Evolutionary conservation across 2,888 invertebrate genomes (phyloP).

Genomic region (Meta bourneti): DNA sequence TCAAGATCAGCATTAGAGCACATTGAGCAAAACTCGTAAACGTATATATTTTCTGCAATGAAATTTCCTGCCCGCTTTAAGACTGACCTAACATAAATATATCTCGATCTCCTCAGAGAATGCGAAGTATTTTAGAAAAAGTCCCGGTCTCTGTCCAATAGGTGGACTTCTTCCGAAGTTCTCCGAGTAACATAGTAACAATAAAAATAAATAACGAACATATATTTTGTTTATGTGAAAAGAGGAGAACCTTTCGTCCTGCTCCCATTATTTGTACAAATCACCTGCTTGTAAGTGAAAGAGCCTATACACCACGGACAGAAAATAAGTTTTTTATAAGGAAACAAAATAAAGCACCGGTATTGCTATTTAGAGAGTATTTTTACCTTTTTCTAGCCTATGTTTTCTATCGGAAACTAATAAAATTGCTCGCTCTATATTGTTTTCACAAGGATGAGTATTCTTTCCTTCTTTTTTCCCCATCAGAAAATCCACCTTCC

Average conservation of each 20-base stretch:
- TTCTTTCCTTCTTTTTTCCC: background rate
- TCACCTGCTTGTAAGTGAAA: slow-evolving; percentile 31
- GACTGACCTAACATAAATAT: too few relatives aligned
- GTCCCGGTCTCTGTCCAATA: too few relatives aligned
- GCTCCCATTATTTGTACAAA: slow-evolving; percentile 30
- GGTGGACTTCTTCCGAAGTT: too few relatives aligned
- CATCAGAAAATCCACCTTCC: background rate
- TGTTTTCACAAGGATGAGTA: slow-evolving; percentile 13
- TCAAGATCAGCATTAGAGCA: too few relatives aligned
- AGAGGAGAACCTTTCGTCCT: slow-evolving; percentile 7
- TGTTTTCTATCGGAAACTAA: slow-evolving; percentile 20
- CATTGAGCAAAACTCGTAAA: too few relatives aligned
- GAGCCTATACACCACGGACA: background rate
- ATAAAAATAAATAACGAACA: slow-evolving; percentile 33
- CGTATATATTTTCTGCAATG: too few relatives aligned
- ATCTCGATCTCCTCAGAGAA: too few relatives aligned
- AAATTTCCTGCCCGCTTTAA: too few relatives aligned
- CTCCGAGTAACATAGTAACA: background rate
- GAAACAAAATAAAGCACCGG: slow-evolving; percentile 12
- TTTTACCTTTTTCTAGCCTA: background rate
- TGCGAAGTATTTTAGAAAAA: too few relatives aligned
- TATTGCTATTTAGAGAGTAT: background rate
- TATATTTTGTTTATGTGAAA: slow-evolving; percentile 47
- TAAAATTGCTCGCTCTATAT: slow-evolving; percentile 17
- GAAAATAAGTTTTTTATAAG: slow-evolving; percentile 4